These are phyloP conservation scores for Engraulis encrasicolus DNA, from an alignment of 2,113 vertebrate species.

Conservation along the genomic window DNA sequence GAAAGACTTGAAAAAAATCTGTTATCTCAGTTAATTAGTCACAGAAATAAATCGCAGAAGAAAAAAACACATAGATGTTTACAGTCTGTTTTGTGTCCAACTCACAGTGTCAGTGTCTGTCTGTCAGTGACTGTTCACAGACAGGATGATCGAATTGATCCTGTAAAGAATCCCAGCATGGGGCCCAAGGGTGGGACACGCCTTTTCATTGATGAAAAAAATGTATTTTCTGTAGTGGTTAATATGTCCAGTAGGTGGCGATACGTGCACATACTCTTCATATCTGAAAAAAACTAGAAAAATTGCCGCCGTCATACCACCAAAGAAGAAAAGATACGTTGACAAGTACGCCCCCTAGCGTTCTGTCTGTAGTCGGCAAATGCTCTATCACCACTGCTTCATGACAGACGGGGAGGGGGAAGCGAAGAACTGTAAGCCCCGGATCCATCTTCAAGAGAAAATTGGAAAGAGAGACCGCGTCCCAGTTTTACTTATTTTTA, in stretches of 20 bases:
- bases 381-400: constrained; percentile 33
- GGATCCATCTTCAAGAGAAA: constrained; percentile 79
- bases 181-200: background rate
- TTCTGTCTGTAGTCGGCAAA: constrained; percentile 27
- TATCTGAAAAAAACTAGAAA: background rate
- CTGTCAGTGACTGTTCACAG: background rate
- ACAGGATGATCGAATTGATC: background rate
- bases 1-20: constrained; percentile 28
- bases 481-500: constrained; percentile 64
- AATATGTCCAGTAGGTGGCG: constrained; percentile 3
- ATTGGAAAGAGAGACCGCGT: constrained; percentile 67
- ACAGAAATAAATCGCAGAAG: constrained; percentile 41
- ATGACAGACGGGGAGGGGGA: constrained; percentile 75
- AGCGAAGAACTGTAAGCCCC: constrained; percentile 77
- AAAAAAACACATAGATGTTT: background rate
- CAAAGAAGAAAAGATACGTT: constrained; percentile 42
- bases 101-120: background rate
- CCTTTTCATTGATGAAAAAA: background rate
- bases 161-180: background rate
- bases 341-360: constrained; percentile 62
- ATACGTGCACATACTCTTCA: background rate
- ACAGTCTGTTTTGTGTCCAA: background rate
- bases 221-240: no score
- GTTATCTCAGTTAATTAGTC: constrained; percentile 32
- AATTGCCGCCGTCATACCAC: constrained; percentile 37